Base-by-base conservation (phyloP, 2,113 vertebrate species). In the Eubucco bourcierii region DNA sequence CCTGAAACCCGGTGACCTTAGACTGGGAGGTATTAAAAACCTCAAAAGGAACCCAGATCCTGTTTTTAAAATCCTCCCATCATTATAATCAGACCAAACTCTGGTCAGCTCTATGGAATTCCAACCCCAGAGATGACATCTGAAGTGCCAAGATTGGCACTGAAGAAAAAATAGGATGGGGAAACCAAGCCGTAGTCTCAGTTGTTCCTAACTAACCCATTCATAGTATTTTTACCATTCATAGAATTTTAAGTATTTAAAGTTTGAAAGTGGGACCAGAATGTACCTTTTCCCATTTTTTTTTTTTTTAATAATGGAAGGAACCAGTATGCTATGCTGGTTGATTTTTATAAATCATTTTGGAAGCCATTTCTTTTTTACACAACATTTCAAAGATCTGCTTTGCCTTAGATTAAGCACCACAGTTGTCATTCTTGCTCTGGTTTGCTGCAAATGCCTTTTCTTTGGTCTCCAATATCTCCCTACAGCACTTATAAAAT, bases 11-110 rank as follows among this genome's bases (percentile, higher is more conserved):
- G 75, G 41, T 64, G 44, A 90, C 79, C 73, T 91, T 87, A 80
- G 66, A 91, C 75, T 14, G 80, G 33, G 37, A 58, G 20, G 39
- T 61, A 83, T 88, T 94, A 90, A 85, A 96, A 95, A 59, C 8
- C 47, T 68, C 60, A 78, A 64, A 31, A 82, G n/a, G 28, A 46
- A 85, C 67, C 39, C 52, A 89, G 79, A 87, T 87, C 44, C 23
- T 74, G 47, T 71, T 93, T 93, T 94, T 9, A 52, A 87, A 94
- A 76, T 82, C 39, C 41, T 86, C 31, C 67, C 75, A 19, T 73
- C 19, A 2, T 70, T 68, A 71, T 12, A 33, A 85, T 68, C 61
- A 72, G 61, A 75, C 29, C 28, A 76, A 81, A 70, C 46, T 75
- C 39, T 0, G 9, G 16, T 24, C 80, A 81, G 39, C 23, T 68